Percentiles rank a stretch among this genome's conserved stretches.
These are phyloP conservation scores for Mya arenaria DNA, from an alignment of 1,140 invertebrate species.

Conservation along the genomic window DNA sequence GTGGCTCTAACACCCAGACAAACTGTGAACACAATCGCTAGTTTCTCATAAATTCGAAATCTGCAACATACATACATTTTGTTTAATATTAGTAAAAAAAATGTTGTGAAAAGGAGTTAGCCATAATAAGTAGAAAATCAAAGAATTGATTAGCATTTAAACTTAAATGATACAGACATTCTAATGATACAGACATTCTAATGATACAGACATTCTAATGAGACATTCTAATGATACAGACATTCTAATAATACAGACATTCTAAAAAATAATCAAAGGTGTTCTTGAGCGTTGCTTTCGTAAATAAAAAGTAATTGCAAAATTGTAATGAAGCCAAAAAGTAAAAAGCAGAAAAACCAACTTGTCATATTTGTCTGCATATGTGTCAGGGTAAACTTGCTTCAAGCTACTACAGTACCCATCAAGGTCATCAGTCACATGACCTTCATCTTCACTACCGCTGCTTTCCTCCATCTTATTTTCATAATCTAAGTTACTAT, in stretches of 20 bases:
- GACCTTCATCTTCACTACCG: conserved; percentile 50
- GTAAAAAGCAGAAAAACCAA: not conserved
- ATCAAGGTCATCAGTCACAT: conserved; percentile 55
- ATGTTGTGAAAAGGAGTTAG: no score
- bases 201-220: no score
- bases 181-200: no score
- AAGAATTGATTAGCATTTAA: no score
- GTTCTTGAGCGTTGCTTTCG: no score
- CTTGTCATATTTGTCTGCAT: conserved; percentile 66
- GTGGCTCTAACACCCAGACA: conserved; percentile 71
- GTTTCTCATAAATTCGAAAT: conserved; percentile 67
- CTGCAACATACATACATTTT: conserved; percentile 4
- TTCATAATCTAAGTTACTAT: not conserved
- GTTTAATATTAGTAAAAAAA: no score
- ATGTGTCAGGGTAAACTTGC: conserved; percentile 72
- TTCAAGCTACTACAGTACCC: conserved; percentile 71
- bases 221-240: no score
- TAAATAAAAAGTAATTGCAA: no score
- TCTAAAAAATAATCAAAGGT: no score
- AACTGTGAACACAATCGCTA: conserved; percentile 72
- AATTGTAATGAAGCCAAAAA: not conserved
- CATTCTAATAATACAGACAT: no score
- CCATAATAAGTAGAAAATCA: no score
- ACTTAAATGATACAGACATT: no score
- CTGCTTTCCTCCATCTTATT: conserved; percentile 40